Conservation (phyloP, 2,888 invertebrate species). For the Oegoconia quadripuncta region DNA sequence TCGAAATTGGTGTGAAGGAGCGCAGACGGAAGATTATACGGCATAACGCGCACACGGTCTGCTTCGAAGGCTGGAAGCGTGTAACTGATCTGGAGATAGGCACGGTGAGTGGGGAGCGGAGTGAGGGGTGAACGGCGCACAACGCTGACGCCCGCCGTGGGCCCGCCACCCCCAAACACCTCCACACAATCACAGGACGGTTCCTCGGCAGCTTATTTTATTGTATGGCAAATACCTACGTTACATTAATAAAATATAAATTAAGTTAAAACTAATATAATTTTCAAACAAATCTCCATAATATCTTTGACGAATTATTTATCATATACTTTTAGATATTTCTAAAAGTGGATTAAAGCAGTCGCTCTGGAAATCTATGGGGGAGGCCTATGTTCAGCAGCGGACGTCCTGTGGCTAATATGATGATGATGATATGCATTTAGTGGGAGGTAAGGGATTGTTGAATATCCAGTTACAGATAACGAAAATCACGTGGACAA, state of each 20-base stretch:
- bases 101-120: slow-evolving; percentile 30
- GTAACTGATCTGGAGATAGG: slow-evolving; percentile 50
- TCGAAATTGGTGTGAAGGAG: slow-evolving; percentile 65
- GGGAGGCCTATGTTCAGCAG: too few relatives aligned
- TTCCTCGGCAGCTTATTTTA: slow-evolving; percentile 56
- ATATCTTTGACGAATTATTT: too few relatives aligned
- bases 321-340: too few relatives aligned
- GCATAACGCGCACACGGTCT: slow-evolving; percentile 67
- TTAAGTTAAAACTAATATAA: too few relatives aligned
- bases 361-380: too few relatives aligned
- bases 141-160: slow-evolving; percentile 53
- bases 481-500: too few relatives aligned
- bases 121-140: slow-evolving; percentile 30
- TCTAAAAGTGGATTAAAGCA: too few relatives aligned
- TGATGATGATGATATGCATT: too few relatives aligned
- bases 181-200: slow-evolving; percentile 65
- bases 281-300: too few relatives aligned
- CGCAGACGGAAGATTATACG: slow-evolving; percentile 59
- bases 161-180: slow-evolving; percentile 42
- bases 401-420: too few relatives aligned
- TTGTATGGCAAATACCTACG: slow-evolving; percentile 30
- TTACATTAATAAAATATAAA: slow-evolving; percentile 6
- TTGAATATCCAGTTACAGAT: too few relatives aligned
- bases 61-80: slow-evolving; percentile 57
- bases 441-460: too few relatives aligned